A percentile compares a stretch with the other conserved stretches of the same genome.
Conservation (phyloP, 2,888 invertebrate species). For the Isotomurus palustris region DNA sequence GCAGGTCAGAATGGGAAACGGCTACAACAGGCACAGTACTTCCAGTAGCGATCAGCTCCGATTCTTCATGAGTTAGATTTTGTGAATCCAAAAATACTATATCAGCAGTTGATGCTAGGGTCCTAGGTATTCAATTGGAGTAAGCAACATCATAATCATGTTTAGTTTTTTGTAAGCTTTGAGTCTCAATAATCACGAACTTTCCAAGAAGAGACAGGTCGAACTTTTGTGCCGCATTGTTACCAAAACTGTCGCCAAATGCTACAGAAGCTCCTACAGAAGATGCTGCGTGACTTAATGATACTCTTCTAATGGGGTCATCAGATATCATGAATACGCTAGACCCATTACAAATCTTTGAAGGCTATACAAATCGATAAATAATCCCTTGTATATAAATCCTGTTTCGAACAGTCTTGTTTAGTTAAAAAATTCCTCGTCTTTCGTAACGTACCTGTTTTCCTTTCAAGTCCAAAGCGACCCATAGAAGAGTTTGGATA, state of each 20-base stretch:
- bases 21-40: constrained; percentile 30
- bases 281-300: constrained; percentile 22
- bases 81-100: constrained; percentile 28
- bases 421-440: too few species aligned
- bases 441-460: constrained; percentile 8
- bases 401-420: too few species aligned
- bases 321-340: constrained; percentile 21
- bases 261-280: constrained; percentile 27
- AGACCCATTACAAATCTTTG: constrained; percentile 1
- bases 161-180: not conserved
- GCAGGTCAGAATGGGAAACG: constrained; percentile 17
- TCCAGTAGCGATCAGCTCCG: constrained; percentile 30
- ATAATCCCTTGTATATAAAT: too few species aligned
- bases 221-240: too few species aligned
- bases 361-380: too few species aligned
- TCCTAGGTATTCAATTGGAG: constrained; percentile 13
- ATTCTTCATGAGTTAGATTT: constrained; percentile 18
- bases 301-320: constrained; percentile 29
- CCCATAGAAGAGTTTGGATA: constrained; percentile 39
- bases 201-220: too few species aligned
- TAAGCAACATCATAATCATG: not conserved
- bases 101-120: constrained; percentile 22
- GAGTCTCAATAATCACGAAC: not conserved
- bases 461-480: constrained; percentile 37
- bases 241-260: too few species aligned